These are phyloP conservation scores for Blera fallax DNA, from an alignment of 2,888 invertebrate species.

Conservation along the genomic window DNA sequence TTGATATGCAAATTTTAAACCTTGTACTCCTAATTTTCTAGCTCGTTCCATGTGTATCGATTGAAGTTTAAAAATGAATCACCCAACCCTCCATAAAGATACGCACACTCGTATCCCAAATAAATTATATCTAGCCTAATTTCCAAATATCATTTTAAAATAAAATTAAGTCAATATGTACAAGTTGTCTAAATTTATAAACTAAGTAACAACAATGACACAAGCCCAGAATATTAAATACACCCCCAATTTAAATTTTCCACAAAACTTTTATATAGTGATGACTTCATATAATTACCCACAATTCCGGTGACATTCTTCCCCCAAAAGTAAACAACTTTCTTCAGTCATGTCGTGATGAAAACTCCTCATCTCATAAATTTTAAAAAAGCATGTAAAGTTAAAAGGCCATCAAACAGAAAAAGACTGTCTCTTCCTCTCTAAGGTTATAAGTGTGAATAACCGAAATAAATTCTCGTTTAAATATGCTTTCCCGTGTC, in stretches of 20 bases:
- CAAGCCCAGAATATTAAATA: not conserved
- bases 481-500: not conserved
- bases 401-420: not conserved
- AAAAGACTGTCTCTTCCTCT: not conserved
- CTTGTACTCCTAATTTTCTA: no score
- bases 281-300: constrained; percentile 7
- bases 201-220: not conserved
- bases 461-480: not conserved
- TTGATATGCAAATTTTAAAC: no score
- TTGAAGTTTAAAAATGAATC: not conserved
- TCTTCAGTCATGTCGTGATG: not conserved
- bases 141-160: not conserved
- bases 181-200: not conserved
- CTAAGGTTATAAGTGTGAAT: not conserved
- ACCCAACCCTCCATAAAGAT: not conserved
- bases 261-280: not conserved
- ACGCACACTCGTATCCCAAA: not conserved
- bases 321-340: not conserved
- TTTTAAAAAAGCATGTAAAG: not conserved
- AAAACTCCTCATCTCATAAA: not conserved
- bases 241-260: not conserved
- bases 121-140: not conserved
- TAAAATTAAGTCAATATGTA: not conserved
- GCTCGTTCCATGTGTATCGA: not conserved
- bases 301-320: not conserved